Evolutionary conservation across 92 coral and sea anemone genomes (phyloP), one percentile per base, ranked within the genome.

Genomic region (Virgularia gustaviana): DNA sequence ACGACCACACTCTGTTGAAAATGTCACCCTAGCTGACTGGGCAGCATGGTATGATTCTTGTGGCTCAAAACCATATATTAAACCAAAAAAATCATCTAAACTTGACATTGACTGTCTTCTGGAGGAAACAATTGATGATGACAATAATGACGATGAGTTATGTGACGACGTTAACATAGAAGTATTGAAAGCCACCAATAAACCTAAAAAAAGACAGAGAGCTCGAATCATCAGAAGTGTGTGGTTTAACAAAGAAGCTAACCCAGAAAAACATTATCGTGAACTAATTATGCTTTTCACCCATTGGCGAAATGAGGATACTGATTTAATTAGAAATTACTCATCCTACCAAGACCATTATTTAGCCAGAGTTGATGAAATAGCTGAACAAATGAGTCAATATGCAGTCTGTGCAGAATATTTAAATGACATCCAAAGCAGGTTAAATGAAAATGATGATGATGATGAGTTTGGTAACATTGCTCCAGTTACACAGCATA

Each of bases 31-130:
- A 35, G 83, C 78, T 29, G 85, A 80, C 65, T 73, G 85, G 85
- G 80, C 85, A 58, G 85, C 85, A 22, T 78, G 70, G 83, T 78
- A 79, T 79, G 83, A 64, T 38, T 36, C 75, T 19, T 49, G 72
- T 66, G 71, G 83, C 20, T n/a, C n/a, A n/a, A 79, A 79, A 44
- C 71, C 36, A 22, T 76, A 60, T 15, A n/a, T n/a, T n/a, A n/a
- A n/a, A n/a, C 49, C 23, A 8, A 76, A 76, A 23, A 66, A 76
- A 31, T 37, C 70, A 34, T 20, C 43, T 36, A 52, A 76, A 77
- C 27, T 38, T 35, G 73, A 83, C 62, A 27, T 55, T 70, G 84
- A 79, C 61, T 31, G 52, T 27, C 75, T 80, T 12, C 67, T 63
- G 43, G 8, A 57, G 49, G 87, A 83, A 59, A 38, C 73, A 27